Conservation (phyloP, 53 echinoderm and acorn worm genomes). For the Henricia sp. region DNA sequence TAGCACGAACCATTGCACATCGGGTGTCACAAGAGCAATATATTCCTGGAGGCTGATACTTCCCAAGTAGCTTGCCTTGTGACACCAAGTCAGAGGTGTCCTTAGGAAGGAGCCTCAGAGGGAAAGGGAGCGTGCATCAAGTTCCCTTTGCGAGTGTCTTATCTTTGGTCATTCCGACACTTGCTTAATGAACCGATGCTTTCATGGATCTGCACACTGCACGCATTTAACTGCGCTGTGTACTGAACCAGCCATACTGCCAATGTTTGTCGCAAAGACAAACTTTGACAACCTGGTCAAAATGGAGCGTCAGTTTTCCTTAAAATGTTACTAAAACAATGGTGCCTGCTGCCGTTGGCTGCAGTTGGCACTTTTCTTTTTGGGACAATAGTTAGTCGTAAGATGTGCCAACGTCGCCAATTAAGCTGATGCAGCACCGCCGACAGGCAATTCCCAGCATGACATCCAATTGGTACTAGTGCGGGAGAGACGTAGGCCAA, state of each 20-base stretch:
- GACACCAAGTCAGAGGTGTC: constrained; percentile 78
- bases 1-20: constrained; percentile 53
- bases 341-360: constrained; percentile 1
- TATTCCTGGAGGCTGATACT: constrained; percentile 70
- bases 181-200: neutral
- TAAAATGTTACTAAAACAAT: constrained; percentile 19
- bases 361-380: neutral
- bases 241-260: neutral
- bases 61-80: constrained; percentile 81
- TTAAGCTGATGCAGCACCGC: constrained; percentile 47
- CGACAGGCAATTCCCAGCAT: constrained; percentile 75
- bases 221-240: neutral
- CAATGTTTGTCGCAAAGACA: neutral
- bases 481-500: constrained; percentile 65
- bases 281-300: neutral
- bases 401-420: constrained; percentile 22
- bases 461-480: constrained; percentile 71
- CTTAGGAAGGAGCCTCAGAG: constrained; percentile 27
- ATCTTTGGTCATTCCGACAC: constrained; percentile 15
- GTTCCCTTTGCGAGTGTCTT: neutral
- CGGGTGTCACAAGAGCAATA: constrained; percentile 62
- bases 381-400: constrained; percentile 12
- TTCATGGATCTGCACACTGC: constrained; percentile 2
- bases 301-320: neutral
- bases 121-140: constrained; percentile 58